Base-by-base conservation (phyloP, 64 coral and sea anemone genomes). In the Montipora capricornis region DNA sequence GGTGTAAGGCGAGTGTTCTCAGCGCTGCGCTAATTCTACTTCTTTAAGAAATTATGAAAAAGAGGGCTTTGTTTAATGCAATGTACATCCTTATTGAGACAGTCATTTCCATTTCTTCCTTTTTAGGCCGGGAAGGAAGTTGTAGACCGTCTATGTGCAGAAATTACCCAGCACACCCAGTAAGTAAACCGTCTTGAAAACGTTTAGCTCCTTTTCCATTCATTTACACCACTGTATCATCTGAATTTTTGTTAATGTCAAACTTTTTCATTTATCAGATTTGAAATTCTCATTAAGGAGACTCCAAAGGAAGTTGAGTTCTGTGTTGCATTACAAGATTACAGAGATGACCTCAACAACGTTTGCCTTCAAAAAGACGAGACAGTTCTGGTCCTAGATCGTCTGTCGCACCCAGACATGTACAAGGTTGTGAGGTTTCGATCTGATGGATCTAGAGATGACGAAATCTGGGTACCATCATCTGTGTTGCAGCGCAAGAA, bases 401-500 rank as follows among this genome's bases (percentile, higher is more conserved):
- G 91, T 15, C 46, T 95, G 17, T 97, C 93, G 20, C 87, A 67
- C 3, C 89, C 93, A 60, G 96, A 89, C 50, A 97, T 97, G 96
- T 95, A 95, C 89, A 97, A 95, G 78, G 96, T 97, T 7, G 93
- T 97, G 46, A 94, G 79, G 57, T 61, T 97, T 44, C 77, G 78
- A 16, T 70, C 84, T n/a, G 96, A 97, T 83, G 96, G 96, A 13
- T 97, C 96, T 4, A 89, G 70, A 50, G 96, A 89, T 47, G 78
- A 97, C 78, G 96, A 97, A 75, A 87, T 97, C 15, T 98, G 93
- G 96, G 93, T 98, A 9, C 96, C 96, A 61, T 75, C 90, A 78
- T 84, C 59, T 16, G 83, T 95, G 45, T 53, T 98, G 3, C 69
- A 98, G 75, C 70, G 90, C 46, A 95, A 81, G 70, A 95, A 87